Percentiles rank a stretch among this genome's conserved stretches.
Conservation (phyloP, 2,888 invertebrate genomes). For the Ichneumoninae sp. region DNA sequence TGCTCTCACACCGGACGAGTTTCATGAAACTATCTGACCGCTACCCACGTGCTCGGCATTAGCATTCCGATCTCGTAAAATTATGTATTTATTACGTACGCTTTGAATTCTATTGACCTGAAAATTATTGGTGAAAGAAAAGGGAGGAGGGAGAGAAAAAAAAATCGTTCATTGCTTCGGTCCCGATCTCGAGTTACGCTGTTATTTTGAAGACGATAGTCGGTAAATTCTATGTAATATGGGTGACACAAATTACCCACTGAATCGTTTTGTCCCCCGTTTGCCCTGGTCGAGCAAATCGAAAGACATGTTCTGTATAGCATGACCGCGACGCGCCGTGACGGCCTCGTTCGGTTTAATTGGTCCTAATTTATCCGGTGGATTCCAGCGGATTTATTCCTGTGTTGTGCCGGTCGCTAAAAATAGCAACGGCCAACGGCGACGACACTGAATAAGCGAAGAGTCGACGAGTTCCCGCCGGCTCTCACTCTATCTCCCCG, state of each 20-base stretch:
- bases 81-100: neutral
- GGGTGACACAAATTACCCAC: slow-evolving; percentile 32
- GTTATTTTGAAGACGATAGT: neutral
- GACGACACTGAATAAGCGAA: slow-evolving; percentile 68
- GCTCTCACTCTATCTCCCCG: slow-evolving; percentile 27
- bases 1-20: neutral
- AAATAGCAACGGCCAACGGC: slow-evolving; percentile 72
- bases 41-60: neutral
- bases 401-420: slow-evolving; percentile 72
- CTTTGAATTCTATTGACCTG: neutral
- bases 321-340: slow-evolving; percentile 58
- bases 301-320: slow-evolving; percentile 28
- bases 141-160: too few species aligned
- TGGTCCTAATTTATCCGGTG: slow-evolving; percentile 79
- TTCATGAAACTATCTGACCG: neutral
- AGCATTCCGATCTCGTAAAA: neutral
- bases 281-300: slow-evolving; percentile 23
- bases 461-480: slow-evolving; percentile 51
- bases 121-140: neutral
- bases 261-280: slow-evolving; percentile 3
- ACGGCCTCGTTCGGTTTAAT: slow-evolving; percentile 75
- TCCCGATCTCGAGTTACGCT: neutral
- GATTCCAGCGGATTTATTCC: slow-evolving; percentile 79
- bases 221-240: neutral
- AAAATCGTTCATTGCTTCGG: neutral